Percentiles rank a stretch among this genome's conserved stretches.
These are phyloP conservation scores for Eupristina koningsbergeri DNA, from an alignment of 1,140 invertebrate species.

Conservation along the genomic window DNA sequence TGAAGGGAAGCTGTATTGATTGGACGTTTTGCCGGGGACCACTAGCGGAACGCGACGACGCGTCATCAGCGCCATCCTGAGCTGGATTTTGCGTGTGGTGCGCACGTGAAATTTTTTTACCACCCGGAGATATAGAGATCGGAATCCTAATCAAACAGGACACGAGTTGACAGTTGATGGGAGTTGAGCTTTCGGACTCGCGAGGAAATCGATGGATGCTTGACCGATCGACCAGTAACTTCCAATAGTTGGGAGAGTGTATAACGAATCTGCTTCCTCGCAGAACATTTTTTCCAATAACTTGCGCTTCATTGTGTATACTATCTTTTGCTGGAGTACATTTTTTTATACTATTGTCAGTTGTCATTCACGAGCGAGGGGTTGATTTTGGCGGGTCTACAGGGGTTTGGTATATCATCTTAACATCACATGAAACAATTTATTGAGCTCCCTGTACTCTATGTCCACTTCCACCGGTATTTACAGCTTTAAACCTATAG, in stretches of 20 bases:
- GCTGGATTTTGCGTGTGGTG: neutral
- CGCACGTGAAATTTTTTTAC: neutral
- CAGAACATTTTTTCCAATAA: neutral
- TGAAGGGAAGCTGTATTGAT: constrained; percentile 66
- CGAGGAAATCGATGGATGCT: neutral
- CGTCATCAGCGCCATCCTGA: constrained; percentile 18
- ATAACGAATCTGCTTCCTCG: neutral
- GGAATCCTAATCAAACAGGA: neutral
- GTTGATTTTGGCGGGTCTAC: no score
- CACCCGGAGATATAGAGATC: neutral
- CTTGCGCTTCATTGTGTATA: neutral
- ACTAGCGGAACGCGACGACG: constrained; percentile 25
- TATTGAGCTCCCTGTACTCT: neutral
- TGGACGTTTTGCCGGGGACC: constrained; percentile 62
- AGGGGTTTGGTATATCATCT: neutral
- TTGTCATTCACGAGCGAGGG: neutral
- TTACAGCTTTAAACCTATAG: neutral
- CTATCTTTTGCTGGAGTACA: neutral
- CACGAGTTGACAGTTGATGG: neutral
- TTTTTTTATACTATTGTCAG: neutral
- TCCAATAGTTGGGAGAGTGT: neutral
- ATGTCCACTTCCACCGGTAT: neutral
- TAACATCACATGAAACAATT: neutral
- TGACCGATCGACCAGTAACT: neutral
- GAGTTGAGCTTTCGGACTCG: neutral